phyloP scores from a whole-genome alignment of 2,888 invertebrate genomes.

The Byasa hedistus region DNA sequence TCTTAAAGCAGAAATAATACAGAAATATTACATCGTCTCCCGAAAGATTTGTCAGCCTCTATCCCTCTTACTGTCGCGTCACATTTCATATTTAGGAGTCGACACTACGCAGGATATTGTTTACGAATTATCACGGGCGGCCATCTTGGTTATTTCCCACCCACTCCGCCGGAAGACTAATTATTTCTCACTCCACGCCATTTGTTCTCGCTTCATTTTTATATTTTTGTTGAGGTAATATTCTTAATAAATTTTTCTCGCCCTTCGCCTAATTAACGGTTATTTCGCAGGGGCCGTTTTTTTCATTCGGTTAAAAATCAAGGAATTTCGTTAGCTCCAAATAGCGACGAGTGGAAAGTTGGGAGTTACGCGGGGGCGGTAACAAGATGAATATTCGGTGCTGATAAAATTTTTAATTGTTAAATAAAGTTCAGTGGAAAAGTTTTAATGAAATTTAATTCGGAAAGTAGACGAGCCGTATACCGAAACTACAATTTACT shows the following conservation, averaged over 20 bases:
- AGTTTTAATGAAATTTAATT: background rate
- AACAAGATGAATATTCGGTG: slow-evolving; percentile 2
- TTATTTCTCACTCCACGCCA: slow-evolving; percentile 49
- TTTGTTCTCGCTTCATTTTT: slow-evolving; percentile 46
- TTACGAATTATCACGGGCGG: slow-evolving; percentile 27
- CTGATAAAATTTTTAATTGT: slow-evolving; percentile 3
- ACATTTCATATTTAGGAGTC: slow-evolving; percentile 27
- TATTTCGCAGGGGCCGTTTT: slow-evolving; percentile 5
- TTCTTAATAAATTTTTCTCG: slow-evolving; percentile 30
- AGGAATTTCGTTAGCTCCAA: slow-evolving; percentile 6
- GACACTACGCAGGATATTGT: slow-evolving; percentile 28
- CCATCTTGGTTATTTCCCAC: slow-evolving; percentile 28
- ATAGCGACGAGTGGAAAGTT: slow-evolving; percentile 12
- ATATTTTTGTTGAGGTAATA: slow-evolving; percentile 29
- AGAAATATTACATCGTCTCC: slow-evolving; percentile 29
- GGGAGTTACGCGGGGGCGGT: background rate
- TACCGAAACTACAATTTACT: no score
- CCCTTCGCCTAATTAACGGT: slow-evolving; percentile 27
- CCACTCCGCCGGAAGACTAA: slow-evolving; percentile 44
- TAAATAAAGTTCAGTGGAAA: background rate
- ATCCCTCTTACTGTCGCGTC: slow-evolving; percentile 28
- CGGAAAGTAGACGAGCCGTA: background rate
- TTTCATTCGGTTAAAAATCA: slow-evolving; percentile 23
- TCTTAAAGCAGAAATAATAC: slow-evolving; percentile 28
- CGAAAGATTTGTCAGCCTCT: slow-evolving; percentile 29